Conservation (phyloP, 2,113 vertebrate genomes). For the Panthera leo region DNA sequence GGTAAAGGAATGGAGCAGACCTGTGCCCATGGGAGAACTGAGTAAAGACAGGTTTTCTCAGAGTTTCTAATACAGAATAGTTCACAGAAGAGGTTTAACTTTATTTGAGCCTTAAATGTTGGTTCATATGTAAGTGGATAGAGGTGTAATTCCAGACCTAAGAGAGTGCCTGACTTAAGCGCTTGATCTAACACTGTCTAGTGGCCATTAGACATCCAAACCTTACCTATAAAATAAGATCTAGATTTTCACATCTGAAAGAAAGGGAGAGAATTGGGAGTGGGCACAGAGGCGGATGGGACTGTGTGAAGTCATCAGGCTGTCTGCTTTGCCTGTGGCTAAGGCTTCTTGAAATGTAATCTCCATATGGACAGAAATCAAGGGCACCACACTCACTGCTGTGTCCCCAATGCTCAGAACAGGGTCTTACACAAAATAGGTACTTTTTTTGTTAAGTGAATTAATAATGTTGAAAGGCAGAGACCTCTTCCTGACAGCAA, state of each 20-base stretch:
- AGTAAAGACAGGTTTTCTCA: not conserved
- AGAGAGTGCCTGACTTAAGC: not conserved
- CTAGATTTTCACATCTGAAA: constrained; percentile 1
- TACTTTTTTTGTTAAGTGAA: not conserved
- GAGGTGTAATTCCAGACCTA: not conserved
- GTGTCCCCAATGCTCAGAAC: not conserved
- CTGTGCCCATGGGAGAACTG: not conserved
- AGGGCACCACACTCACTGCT: not conserved
- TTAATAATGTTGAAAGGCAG: not conserved
- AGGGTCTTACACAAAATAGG: not conserved
- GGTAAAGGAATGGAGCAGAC: not conserved
- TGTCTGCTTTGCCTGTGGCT: not conserved
- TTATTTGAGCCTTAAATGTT: not conserved
- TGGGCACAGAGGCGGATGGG: not conserved
- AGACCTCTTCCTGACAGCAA: not conserved
- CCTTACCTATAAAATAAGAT: not conserved
- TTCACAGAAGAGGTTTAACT: not conserved
- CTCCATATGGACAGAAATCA: not conserved
- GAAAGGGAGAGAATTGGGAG: not conserved
- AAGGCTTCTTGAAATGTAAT: not conserved
- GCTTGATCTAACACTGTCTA: not conserved
- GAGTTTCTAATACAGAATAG: not conserved
- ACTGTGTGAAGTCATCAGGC: too few species aligned
- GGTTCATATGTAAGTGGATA: not conserved
- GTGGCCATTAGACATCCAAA: not conserved